Percentiles rank a stretch among this genome's conserved stretches.
These are phyloP conservation scores for Lutraria lutraria DNA, from an alignment of 2,888 invertebrate genomes.

Conservation along the genomic window DNA sequence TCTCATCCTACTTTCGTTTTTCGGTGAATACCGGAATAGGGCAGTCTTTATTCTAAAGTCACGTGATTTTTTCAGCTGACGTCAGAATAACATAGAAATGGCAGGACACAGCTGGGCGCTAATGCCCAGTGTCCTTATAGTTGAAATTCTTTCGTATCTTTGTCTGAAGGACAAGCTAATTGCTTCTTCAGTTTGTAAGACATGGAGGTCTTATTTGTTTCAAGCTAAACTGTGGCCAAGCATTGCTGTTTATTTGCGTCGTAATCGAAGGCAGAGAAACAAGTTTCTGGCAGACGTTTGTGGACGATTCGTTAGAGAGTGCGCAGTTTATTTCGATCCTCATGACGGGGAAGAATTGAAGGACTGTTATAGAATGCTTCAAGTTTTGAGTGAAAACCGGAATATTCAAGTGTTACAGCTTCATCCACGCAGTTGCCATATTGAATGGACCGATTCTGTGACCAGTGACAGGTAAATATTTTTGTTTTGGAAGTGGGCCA, in stretches of 20 bases:
- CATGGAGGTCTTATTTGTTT: slow-evolving; percentile 88
- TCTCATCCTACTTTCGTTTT: too few relatives aligned
- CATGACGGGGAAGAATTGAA: slow-evolving; percentile 81
- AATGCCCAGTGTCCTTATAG: slow-evolving; percentile 85
- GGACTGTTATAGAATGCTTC: slow-evolving; percentile 81
- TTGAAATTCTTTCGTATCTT: slow-evolving; percentile 88
- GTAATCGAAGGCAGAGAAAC: slow-evolving; percentile 76
- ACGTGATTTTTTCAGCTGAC: slow-evolving; percentile 45
- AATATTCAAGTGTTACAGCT: slow-evolving; percentile 83
- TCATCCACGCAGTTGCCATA: slow-evolving; percentile 85
- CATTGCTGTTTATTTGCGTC: slow-evolving; percentile 75
- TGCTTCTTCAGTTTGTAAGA: slow-evolving; percentile 89
- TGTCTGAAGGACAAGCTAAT: slow-evolving; percentile 88
- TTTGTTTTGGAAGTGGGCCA: slow-evolving; percentile 54
- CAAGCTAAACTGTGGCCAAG: slow-evolving; percentile 85
- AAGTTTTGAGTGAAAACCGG: slow-evolving; percentile 81
- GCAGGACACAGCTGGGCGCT: slow-evolving; percentile 81
- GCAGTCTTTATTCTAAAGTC: neutral
- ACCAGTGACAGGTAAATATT: slow-evolving; percentile 78
- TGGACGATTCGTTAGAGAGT: slow-evolving; percentile 84
- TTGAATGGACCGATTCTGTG: slow-evolving; percentile 87
- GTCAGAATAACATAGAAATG: slow-evolving; percentile 64
- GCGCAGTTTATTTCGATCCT: slow-evolving; percentile 84
- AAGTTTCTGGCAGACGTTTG: slow-evolving; percentile 84
- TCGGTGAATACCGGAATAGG: neutral